A percentile compares a stretch with the other conserved stretches of the same genome.
phyloP scores from a whole-genome alignment of 2,113 vertebrate species.

The Xenus cinereus region DNA sequence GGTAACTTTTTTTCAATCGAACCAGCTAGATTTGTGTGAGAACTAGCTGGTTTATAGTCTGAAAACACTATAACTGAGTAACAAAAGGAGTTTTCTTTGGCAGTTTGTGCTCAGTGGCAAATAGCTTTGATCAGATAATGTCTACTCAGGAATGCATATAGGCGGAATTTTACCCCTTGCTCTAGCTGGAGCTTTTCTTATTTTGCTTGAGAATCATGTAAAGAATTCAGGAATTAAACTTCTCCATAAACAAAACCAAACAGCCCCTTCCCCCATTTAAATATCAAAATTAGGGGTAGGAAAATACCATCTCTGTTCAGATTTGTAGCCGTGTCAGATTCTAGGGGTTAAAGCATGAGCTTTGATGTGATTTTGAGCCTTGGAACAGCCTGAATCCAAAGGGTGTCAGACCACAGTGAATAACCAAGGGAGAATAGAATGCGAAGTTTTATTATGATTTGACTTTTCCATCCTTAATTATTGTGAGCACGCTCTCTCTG shows the following conservation, averaged over 20 bases:
- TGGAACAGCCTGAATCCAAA: neutral
- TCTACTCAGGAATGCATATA: neutral
- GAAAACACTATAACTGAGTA: constrained; percentile 63
- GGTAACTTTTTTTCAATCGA: constrained; percentile 43
- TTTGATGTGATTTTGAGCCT: neutral
- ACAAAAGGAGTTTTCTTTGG: constrained; percentile 71
- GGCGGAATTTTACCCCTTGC: neutral
- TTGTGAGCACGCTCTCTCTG: neutral
- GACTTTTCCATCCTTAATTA: neutral
- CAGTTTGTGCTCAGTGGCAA: constrained; percentile 46
- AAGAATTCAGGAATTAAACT: neutral
- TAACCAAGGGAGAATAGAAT: neutral
- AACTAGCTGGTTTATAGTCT: neutral
- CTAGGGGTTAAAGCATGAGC: neutral
- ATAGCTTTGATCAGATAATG: neutral
- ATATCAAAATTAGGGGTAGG: neutral
- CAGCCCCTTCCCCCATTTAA: neutral
- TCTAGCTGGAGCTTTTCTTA: neutral
- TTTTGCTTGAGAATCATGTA: neutral
- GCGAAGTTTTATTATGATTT: neutral
- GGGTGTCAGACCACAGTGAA: neutral
- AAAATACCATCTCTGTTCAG: neutral
- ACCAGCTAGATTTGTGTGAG: neutral
- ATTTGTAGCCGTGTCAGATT: neutral
- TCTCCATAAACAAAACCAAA: neutral